Evolutionary conservation across 2,113 vertebrate species (phyloP), one percentile per base, ranked within the genome.

Genomic region (Spermophilus dauricus): DNA sequence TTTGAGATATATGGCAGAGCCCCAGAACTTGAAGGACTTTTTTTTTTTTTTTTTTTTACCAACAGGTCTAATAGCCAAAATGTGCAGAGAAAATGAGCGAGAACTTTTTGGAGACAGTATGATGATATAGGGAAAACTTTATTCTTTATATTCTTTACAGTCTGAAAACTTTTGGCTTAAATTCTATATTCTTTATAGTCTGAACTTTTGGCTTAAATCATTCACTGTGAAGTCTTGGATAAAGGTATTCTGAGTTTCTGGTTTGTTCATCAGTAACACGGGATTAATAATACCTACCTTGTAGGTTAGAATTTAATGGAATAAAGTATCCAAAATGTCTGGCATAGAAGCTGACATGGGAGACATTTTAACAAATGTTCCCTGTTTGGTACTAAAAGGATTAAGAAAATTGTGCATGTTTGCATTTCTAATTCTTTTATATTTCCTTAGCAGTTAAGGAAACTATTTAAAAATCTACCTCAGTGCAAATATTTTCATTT

Each of bases 231-330:
- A 20, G 86, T 32, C 37, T 48, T 89, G 17, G 28, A 77, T 70
- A 51, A 51, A 51, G 48, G 42, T 80, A 75, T 56, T 89, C 32
- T 76, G 91, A 76, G 56, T 86, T 28, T 87, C 72, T 80, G 42
- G 92, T 97, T 97, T 76, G 77, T 61, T 93, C 7, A 42, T 61
- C 65, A 93, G 20, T 45, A 58, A 70, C 81, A 39, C 51, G 22
- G 13, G 34, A 93, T 9, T 95, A 73, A 53, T 92, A 22, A 69
- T 75, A 37, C 20, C 73, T 81, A 3, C 48, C 34, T 82, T 76
- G 12, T 48, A 82, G 16, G 8, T 82, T 17, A 81, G 32, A 24
- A 93, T 86, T 86, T 65, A 81, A 67, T 69, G 58, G 72, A 22
- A 65, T 77, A 61, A 26, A 4, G 78, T 72, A 73, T 48, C n/a